These are phyloP conservation scores for Belonocnema kinseyi DNA, from an alignment of 1,140 invertebrate genomes.

Conservation along the genomic window DNA sequence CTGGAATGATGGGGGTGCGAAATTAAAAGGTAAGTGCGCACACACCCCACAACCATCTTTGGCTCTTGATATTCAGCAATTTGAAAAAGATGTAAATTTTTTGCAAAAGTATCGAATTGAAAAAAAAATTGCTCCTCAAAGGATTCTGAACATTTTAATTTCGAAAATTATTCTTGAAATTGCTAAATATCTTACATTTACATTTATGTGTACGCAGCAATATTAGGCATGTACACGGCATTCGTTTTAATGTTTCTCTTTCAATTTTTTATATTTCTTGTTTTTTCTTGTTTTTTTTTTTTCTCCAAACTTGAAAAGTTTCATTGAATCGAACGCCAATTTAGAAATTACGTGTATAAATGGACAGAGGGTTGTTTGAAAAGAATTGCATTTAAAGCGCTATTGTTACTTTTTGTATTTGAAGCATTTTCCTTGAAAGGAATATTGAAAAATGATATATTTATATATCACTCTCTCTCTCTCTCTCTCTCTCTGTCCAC, in stretches of 20 bases:
- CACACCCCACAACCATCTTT: conserved; percentile 74
- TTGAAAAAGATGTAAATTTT: conserved; percentile 44
- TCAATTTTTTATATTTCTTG: too few relatives aligned
- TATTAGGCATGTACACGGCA: conserved; percentile 45
- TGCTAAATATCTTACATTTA: conserved; percentile 59
- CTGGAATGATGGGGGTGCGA: conserved; percentile 39
- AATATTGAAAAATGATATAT: conserved; percentile 12
- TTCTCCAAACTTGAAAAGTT: background rate
- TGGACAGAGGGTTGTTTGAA: conserved; percentile 63
- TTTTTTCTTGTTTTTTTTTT: too few relatives aligned
- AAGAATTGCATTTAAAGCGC: background rate
- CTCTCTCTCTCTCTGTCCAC: conserved; percentile 63
- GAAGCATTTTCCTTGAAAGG: background rate
- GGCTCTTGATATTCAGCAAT: conserved; percentile 69
- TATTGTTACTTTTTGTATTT: too few relatives aligned
- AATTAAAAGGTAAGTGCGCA: conserved; percentile 68
- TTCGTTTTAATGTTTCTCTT: conserved; percentile 46
- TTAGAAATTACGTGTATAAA: conserved; percentile 62
- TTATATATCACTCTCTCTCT: too few relatives aligned
- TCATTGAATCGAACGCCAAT: conserved; percentile 58
- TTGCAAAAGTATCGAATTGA: background rate
- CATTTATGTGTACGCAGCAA: conserved; percentile 56
- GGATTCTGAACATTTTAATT: background rate
- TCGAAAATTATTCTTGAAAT: conserved; percentile 50
- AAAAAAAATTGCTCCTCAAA: background rate